Evolutionary conservation across 2,113 vertebrate species (phyloP).

Genomic region (Etheostoma cragini): DNA sequence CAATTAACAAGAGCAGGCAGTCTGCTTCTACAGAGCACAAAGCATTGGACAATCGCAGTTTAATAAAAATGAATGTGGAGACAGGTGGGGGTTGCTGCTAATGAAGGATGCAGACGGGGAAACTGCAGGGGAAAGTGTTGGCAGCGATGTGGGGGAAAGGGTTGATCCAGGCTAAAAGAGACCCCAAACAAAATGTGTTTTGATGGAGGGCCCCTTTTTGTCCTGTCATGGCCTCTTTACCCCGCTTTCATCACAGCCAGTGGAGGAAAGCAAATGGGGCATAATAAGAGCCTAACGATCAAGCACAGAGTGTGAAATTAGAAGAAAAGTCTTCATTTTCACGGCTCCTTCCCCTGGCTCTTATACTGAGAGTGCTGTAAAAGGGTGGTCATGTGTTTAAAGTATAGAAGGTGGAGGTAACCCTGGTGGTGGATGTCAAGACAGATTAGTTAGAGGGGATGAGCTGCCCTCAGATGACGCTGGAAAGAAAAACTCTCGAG

Average conservation of each 20-base stretch:
- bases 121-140: conserved; percentile 61
- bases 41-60: conserved; percentile 72
- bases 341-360: conserved; percentile 71
- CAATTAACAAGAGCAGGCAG: conserved; percentile 73
- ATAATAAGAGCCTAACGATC: conserved; percentile 85
- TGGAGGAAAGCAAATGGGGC: conserved; percentile 83
- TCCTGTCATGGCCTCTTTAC: conserved; percentile 79
- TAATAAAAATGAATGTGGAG: conserved; percentile 68
- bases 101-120: conserved; percentile 67
- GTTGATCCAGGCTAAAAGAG: conserved; percentile 71
- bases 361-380: conserved; percentile 39
- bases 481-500: conserved; percentile 37
- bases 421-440: conserved; percentile 58
- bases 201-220: conserved; percentile 83
- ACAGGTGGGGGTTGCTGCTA: conserved; percentile 72
- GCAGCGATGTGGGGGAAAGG: conserved; percentile 67
- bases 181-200: conserved; percentile 84
- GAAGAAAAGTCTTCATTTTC: conserved; percentile 88
- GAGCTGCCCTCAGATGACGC: conserved; percentile 50
- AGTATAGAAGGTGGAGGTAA: conserved; percentile 68
- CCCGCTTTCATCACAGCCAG: conserved; percentile 82
- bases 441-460: conserved; percentile 54
- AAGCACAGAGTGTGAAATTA: conserved; percentile 86
- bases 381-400: conserved; percentile 78
- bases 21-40: conserved; percentile 52